Base-by-base conservation (phyloP, 2,113 vertebrate species). In the Gallinago undulata region DNA sequence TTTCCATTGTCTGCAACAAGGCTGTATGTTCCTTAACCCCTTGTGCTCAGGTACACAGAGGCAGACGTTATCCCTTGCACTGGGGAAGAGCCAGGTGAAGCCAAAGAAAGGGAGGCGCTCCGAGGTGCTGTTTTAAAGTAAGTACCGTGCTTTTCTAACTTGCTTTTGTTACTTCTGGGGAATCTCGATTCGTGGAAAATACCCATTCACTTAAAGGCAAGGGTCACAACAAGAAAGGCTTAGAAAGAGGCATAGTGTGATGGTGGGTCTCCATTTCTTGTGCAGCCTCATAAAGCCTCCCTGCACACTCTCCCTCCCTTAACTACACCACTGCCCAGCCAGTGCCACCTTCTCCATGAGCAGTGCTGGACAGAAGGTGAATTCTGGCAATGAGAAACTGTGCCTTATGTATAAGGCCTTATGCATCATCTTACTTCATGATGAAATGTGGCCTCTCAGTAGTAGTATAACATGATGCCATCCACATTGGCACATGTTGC, bases 61-160 rank as follows among this genome's bases (percentile, higher is more conserved):
- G 99, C 99, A 41, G 99, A 99, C 31, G 98, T 99, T 96, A 99
- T 99, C 94, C 99, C 99, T 90, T 99, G 99, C 96, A 99, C 99
- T 43, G 99, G 99, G 64, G 99, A 99, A 97, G 99, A 99, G 97
- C 99, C 99, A 88, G 99, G 99, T 35, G 99, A 99, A 98, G 99
- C 99, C 98, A 98, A 99, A 98, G 99, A 99, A 97, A 98, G 99
- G 88, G 99, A 99, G 96, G 99, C 99, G 4, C 99, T 99, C 59
- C 98, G 99, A 55, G 99, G 99, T 33, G 99, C 99, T 73, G 99
- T 99, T 95, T 98, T 99, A 97, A 99, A 99, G 99, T 99, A 98
- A 95, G 99, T 97, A 47, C 70, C 21, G 3, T 41, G 28, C 37
- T 37, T 91, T 85, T 70, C 33, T 35, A 18, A 59, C 63, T 68